Evolutionary conservation across 1,140 invertebrate genomes (phyloP).

Genomic region (Drosophila orosa): DNA sequence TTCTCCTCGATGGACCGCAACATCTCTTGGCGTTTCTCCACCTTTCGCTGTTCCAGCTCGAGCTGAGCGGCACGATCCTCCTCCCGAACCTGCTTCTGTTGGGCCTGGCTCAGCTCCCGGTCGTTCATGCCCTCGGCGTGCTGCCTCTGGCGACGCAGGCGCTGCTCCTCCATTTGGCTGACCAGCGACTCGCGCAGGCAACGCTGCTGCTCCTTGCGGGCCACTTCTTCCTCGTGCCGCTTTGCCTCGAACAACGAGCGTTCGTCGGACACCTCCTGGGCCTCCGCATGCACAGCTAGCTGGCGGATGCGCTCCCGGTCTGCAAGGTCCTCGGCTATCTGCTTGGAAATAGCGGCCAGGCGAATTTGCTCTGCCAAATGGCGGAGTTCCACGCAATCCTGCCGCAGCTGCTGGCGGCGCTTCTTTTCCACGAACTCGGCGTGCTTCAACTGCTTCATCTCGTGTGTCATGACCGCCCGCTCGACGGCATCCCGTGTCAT

Average conservation of each 20-base stretch:
- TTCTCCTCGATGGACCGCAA: conserved; percentile 46
- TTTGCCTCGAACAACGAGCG: conserved; percentile 4
- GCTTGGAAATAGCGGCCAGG: conserved; percentile 64
- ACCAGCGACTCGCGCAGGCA: conserved; percentile 26
- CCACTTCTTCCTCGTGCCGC: conserved; percentile 24
- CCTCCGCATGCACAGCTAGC: conserved; percentile 16
- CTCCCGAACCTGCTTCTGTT: conserved; percentile 50
- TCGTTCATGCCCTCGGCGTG: conserved; percentile 40
- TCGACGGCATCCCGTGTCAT: conserved; percentile 6
- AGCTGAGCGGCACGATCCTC: conserved; percentile 47
- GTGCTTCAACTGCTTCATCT: conserved; percentile 50
- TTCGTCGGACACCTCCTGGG: conserved; percentile 40
- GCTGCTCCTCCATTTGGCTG: conserved; percentile 47
- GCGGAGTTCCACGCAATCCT: conserved; percentile 56
- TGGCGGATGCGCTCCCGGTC: conserved; percentile 11
- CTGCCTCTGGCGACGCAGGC: conserved; percentile 22
- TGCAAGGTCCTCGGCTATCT: conserved; percentile 41
- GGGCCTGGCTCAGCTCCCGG: conserved; percentile 32
- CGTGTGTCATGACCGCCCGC: conserved; percentile 35
- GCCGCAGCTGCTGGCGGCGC: conserved; percentile 56
- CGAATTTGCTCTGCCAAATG: conserved; percentile 57
- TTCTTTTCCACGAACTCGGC: conserved; percentile 54
- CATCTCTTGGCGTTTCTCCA: conserved; percentile 36
- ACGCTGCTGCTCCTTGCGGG: conserved; percentile 41
- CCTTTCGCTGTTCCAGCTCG: conserved; percentile 19